Conservation (phyloP, 2,888 invertebrate species). For the Caenorhabditis afra region DNA sequence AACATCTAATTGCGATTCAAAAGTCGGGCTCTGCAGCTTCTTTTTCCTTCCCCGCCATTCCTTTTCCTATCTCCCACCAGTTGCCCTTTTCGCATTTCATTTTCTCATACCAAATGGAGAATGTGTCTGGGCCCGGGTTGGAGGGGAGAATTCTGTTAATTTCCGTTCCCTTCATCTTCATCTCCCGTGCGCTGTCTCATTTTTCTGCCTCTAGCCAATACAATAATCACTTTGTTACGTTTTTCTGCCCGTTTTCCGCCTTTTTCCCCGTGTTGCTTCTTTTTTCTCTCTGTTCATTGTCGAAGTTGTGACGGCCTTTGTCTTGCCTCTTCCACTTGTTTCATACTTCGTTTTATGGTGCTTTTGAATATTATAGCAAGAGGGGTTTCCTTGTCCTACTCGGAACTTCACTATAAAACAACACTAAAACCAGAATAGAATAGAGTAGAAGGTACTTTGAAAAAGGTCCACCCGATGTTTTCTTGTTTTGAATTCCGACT, state of each 20-base stretch:
- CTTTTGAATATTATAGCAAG: conserved; percentile 28
- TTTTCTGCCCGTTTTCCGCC: not conserved
- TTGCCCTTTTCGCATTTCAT: too few species aligned
- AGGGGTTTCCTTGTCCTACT: not conserved
- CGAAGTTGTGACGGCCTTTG: conserved; percentile 9
- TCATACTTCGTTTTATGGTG: conserved; percentile 34
- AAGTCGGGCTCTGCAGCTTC: too few species aligned
- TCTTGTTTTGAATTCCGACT: too few species aligned
- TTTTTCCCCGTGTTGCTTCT: not conserved
- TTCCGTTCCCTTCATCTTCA: conserved; percentile 7
- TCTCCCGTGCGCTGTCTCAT: conserved; percentile 7
- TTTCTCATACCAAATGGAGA: too few species aligned
- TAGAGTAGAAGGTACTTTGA: too few species aligned
- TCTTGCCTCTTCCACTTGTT: conserved; percentile 11
- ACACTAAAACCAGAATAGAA: conserved; percentile 8
- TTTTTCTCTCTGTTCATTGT: conserved; percentile 11
- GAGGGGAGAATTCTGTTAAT: not conserved
- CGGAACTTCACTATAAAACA: conserved; percentile 10
- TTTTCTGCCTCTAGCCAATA: not conserved
- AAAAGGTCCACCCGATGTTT: too few species aligned
- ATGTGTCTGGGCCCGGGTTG: too few species aligned
- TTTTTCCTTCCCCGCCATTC: too few species aligned
- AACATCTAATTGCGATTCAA: too few species aligned
- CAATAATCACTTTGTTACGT: conserved; percentile 14
- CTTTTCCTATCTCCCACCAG: too few species aligned